Percentiles rank a stretch among this genome's conserved stretches.
Conservation (phyloP, 2,113 vertebrate genomes). For the Octodon degus region DNA sequence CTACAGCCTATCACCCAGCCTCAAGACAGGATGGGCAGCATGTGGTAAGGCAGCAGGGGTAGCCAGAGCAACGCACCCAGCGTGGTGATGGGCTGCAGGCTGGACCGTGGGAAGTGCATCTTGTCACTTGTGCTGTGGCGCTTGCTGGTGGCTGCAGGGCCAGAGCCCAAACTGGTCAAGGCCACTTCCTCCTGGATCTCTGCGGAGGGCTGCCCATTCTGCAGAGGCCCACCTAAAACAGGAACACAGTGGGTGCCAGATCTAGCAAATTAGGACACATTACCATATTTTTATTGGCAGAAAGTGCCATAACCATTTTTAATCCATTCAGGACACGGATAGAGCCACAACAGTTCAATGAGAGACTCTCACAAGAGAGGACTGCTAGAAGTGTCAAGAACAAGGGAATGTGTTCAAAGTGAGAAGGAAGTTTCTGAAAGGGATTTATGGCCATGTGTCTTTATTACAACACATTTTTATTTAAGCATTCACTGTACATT, state of each 20-base stretch:
- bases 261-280: background rate
- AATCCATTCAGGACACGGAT: background rate
- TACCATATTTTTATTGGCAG: background rate
- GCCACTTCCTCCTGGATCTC: conserved; percentile 98
- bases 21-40: background rate
- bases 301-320: background rate
- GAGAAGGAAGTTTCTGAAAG: background rate
- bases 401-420: too few relatives aligned
- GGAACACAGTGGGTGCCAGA: background rate
- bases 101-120: conserved; percentile 92
- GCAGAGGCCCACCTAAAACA: conserved; percentile 90
- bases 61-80: conserved; percentile 88
- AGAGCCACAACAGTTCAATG: background rate
- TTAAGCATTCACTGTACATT: background rate
- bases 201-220: conserved; percentile 94
- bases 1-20: background rate
- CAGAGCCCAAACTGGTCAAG: conserved; percentile 91
- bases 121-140: conserved; percentile 93
- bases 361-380: background rate
- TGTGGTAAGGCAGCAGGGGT: fast-evolving
- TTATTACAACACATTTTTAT: background rate
- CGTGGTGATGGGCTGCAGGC: conserved; percentile 95
- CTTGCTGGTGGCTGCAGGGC: conserved; percentile 89
- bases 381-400: background rate
- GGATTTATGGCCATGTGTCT: background rate